Evolutionary conservation across 2,888 invertebrate species (phyloP), one percentile per base, ranked within the genome.

Genomic region (Thalpophila matura): DNA sequence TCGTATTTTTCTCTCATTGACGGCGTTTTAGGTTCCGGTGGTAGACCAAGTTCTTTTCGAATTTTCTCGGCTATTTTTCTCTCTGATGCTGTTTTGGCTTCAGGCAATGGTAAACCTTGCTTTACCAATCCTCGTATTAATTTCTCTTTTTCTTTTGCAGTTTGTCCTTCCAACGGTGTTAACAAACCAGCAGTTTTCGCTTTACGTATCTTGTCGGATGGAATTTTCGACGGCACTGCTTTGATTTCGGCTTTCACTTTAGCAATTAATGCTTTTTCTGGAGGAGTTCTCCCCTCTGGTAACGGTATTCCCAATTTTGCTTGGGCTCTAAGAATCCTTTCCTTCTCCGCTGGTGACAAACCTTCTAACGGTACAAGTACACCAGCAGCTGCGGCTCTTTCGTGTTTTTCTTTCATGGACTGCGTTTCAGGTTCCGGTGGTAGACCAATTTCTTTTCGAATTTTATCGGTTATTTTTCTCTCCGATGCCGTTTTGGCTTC

Each of bases 281-380:
- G 86, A 6, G 79, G 29, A 0, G 82, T 82, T 10, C 80, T 45
- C 0, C 83, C 85, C 66, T 78, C 82, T 53, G 12, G 87, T 65
- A 18, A 73, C 0, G 27, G 55, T 18, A 64, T 64, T 0, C 85
- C 86, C 7, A 62, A 27, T 3, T 66, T 58, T 22, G 33, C 27
- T 4, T 43, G 29, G 0, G 16, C 51, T 4, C 51, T 14, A 0
- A 66, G 26, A 16, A 33, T 37, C 0, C 79, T 82, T 71, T 85
- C 86, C 70, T 87, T 85, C 47, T 85, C 74, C 16, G 55, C 67
- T 14, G 65, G 54, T 1, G 80, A 59, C 56, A 85, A 83, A 0
- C 85, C 86, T 65, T 82, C 80, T 7, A 87, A 22, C 12, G 61
- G 55, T 3, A 31, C 16, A 0, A 65, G 4, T 7, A 65, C 7